Conservation (phyloP, 2,113 vertebrate species). For the Sylvilagus bachmani region DNA sequence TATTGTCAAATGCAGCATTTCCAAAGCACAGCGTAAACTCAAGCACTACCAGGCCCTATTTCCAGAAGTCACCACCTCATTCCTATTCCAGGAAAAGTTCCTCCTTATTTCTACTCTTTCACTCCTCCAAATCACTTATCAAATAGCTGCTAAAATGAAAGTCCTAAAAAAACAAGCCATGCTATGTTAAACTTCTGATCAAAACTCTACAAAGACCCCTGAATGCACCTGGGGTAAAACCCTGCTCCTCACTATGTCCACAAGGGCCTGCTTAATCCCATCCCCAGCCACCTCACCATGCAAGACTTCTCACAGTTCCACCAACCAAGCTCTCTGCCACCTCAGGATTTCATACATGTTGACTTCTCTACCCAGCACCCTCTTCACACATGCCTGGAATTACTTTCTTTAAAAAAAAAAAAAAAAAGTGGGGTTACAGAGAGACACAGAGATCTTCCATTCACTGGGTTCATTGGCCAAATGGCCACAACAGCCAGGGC, state of each 20-base stretch:
- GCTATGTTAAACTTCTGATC: not conserved
- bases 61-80: not conserved
- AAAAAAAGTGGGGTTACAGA: too few relatives aligned
- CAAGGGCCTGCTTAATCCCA: not conserved
- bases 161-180: too few relatives aligned
- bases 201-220: not conserved
- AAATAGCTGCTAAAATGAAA: not conserved
- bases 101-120: not conserved
- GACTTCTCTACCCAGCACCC: not conserved
- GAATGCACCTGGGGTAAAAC: not conserved
- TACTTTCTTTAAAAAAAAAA: too few relatives aligned
- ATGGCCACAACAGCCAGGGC: too few relatives aligned
- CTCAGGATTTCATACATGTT: not conserved
- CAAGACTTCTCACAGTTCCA: not conserved
- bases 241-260: not conserved
- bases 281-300: not conserved
- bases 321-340: not conserved
- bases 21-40: slow-evolving; percentile 17
- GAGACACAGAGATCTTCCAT: too few relatives aligned
- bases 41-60: not conserved
- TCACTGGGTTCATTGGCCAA: too few relatives aligned
- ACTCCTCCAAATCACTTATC: not conserved
- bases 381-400: not conserved
- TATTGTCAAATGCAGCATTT: not conserved
- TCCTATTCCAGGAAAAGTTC: not conserved